Conservation (phyloP, 2,797 vertebrate genomes). For the Rhinogobio ventralis region DNA sequence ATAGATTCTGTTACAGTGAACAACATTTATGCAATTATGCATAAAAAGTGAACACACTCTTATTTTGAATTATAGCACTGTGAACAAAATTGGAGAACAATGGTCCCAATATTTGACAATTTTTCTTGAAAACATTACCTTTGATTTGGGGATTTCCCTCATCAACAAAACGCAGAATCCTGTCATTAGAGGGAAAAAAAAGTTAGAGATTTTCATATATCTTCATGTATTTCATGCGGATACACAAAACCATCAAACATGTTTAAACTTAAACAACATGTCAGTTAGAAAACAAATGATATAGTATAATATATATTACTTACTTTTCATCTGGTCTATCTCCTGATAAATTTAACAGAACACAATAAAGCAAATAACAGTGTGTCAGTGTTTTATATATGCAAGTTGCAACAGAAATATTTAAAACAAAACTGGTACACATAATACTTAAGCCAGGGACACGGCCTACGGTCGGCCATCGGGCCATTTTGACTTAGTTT, state of each 20-base stretch:
- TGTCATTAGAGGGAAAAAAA: conserved; percentile 1
- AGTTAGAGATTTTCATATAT: not conserved
- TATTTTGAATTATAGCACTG: not conserved
- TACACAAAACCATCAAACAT: not conserved
- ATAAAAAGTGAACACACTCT: not conserved
- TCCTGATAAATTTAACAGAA: conserved; percentile 38
- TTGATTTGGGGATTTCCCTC: conserved; percentile 21
- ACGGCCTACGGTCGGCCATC: too few species aligned
- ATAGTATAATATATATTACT: not conserved
- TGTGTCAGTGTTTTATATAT: not conserved
- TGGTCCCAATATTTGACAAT: not conserved
- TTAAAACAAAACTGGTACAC: not conserved
- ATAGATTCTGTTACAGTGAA: not conserved
- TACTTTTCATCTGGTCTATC: conserved; percentile 46
- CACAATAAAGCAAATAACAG: not conserved
- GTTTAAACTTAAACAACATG: not conserved
- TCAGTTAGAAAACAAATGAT: not conserved
- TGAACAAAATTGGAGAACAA: not conserved
- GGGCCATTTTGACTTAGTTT: too few species aligned
- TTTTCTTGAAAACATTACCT: conserved; percentile 27
- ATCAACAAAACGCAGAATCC: conserved; percentile 22
- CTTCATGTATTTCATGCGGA: not conserved
- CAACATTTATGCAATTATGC: not conserved
- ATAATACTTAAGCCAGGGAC: not conserved
- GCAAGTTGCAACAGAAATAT: not conserved